Base-by-base conservation (phyloP, 1,140 invertebrate species). In the Drosophila asahinai region DNA sequence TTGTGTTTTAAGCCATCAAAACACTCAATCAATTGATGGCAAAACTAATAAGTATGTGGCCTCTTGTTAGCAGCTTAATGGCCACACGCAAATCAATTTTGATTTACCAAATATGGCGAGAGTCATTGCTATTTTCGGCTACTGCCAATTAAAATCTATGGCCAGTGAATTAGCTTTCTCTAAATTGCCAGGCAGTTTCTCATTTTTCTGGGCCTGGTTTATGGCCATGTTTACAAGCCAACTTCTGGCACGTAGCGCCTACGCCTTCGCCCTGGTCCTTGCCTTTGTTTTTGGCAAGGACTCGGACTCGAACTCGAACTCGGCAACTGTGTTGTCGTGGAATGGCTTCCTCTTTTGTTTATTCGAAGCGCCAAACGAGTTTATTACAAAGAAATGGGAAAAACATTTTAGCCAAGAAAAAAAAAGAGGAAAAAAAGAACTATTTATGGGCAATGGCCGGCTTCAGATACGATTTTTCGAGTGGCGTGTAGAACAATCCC, bases 401-500 rank as follows among this genome's bases (percentile, higher is more conserved):
- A 86, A 86, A 83, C 76, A 83, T 81, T 81, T 70, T 12, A 22
- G 30, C 51, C 19, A 22, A 55, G 45, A 48, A 19, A 73, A 22
- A 22, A 19, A 19, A 1, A 19, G 19, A 19, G 19, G 19, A 36
- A 47, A 72, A 67, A 59, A 68, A 66, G 59, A 86, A 87, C 84
- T 86, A 86, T 86, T 86, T 86, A 86, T 86, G 80, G 83, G 61
- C 84, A 83, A 80, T 86, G 83, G 84, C 73, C 75, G 57, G 74
- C 83, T 68, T 77, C 49, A 71, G 80, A 74, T 74, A 74, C 73
- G 48, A 52, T 67, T 70, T 80, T 72, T 76, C 55, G 77, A 83
- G 81, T 72, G 66, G 76, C 77, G 52, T 76, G 76, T 83, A 80
- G 70, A 64, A 79, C 83, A 82, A 78, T 77, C 73, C 77, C 67